Evolutionary conservation across 2,888 invertebrate species (phyloP).

Genomic region (Pandemis heparana): DNA sequence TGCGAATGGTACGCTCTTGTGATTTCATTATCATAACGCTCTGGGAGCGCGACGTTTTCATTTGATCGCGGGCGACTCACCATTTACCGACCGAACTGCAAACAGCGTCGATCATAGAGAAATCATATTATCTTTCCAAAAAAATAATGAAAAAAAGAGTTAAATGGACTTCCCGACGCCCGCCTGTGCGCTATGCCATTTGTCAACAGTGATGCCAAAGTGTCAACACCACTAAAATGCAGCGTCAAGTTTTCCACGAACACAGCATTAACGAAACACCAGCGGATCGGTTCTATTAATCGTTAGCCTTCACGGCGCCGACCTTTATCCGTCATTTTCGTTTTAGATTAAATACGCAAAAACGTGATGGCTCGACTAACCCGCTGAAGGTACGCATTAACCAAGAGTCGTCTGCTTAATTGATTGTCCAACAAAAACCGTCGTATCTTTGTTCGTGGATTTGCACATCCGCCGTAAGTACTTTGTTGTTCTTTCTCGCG

Average conservation of each 20-base stretch:
- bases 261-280: conserved; percentile 20
- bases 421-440: conserved; percentile 33
- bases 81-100: neutral
- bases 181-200: neutral
- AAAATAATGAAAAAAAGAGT: conserved; percentile 3
- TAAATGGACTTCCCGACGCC: neutral
- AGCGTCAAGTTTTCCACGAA: conserved; percentile 22
- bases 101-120: neutral
- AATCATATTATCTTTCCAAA: neutral
- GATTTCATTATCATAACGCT: conserved; percentile 39
- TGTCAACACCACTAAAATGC: neutral
- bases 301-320: conserved; percentile 18
- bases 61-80: conserved; percentile 27
- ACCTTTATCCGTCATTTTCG: conserved; percentile 40
- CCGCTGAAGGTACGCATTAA: conserved; percentile 9
- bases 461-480: conserved; percentile 7
- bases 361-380: conserved; percentile 30
- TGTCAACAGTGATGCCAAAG: neutral
- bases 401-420: conserved; percentile 16
- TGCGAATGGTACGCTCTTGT: conserved; percentile 40
- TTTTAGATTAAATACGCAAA: conserved; percentile 39
- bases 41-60: conserved; percentile 37
- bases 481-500: conserved; percentile 12
- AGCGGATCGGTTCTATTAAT: conserved; percentile 11
- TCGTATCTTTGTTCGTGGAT: conserved; percentile 11